phyloP scores from a whole-genome alignment of 2,113 vertebrate genomes.

The Otus sunia region DNA sequence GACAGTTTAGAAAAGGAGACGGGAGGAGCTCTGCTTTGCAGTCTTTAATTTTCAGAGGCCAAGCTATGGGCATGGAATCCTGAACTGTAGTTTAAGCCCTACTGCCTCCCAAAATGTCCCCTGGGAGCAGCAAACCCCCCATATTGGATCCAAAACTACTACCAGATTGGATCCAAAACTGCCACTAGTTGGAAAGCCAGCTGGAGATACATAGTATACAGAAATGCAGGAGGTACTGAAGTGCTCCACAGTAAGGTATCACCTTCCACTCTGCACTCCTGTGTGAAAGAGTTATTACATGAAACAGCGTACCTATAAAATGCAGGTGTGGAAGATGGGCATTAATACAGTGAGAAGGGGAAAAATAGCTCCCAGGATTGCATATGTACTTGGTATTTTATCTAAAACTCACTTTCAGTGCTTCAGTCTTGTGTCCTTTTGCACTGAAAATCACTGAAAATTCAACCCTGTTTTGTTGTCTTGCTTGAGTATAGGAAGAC shows the following conservation, averaged over 20 bases:
- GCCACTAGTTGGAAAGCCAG: neutral
- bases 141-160: neutral
- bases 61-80: neutral
- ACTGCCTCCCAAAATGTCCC: neutral
- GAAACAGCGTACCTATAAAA: neutral
- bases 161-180: neutral
- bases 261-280: neutral
- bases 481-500: neutral
- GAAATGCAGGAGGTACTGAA: neutral
- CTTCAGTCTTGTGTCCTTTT: neutral
- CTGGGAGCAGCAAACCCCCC: neutral
- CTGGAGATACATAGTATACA: neutral
- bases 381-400: neutral
- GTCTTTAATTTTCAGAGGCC: conserved; percentile 15
- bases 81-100: neutral
- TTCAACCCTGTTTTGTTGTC: neutral
- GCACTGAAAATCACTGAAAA: neutral
- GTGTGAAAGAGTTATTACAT: neutral
- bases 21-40: neutral
- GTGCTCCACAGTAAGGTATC: neutral
- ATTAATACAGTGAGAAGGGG: fast-evolving
- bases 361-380: neutral
- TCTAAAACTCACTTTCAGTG: neutral
- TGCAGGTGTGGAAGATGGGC: neutral
- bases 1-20: neutral